Evolutionary conservation across 2,113 vertebrate species (phyloP).

Genomic region (Cyanocitta stelleri): DNA sequence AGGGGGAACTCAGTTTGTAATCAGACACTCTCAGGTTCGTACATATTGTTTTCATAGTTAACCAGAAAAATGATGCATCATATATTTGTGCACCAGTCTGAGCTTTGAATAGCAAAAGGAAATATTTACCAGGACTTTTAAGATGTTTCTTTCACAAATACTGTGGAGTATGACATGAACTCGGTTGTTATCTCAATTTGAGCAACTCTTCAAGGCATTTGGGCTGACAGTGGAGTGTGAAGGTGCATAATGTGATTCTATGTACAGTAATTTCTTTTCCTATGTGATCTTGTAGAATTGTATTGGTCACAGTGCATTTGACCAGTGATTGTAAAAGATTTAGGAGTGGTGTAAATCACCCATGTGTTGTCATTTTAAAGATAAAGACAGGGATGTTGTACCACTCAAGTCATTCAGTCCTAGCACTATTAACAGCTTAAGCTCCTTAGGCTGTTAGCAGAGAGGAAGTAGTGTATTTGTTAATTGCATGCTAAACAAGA

Average conservation of each 20-base stretch:
- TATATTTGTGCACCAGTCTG: background rate
- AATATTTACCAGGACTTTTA: background rate
- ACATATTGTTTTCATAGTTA: background rate
- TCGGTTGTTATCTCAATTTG: background rate
- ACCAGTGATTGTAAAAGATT: slow-evolving; percentile 60
- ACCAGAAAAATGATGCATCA: background rate
- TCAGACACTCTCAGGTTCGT: background rate
- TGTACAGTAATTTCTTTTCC: slow-evolving; percentile 32
- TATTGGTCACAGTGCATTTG: slow-evolving; percentile 36
- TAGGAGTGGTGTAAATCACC: slow-evolving; percentile 57
- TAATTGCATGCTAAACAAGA: slow-evolving; percentile 69
- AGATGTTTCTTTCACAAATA: background rate
- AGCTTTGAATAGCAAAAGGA: background rate
- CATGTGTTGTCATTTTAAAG: slow-evolving; percentile 56
- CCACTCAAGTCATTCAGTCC: slow-evolving; percentile 38
- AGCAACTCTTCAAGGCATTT: background rate
- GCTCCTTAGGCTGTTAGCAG: slow-evolving; percentile 34
- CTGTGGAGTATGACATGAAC: background rate
- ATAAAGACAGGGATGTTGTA: slow-evolving; percentile 60
- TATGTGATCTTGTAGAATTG: slow-evolving; percentile 21
- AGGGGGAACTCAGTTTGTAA: background rate
- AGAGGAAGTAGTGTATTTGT: slow-evolving; percentile 72
- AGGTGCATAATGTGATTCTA: background rate
- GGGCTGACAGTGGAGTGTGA: slow-evolving; percentile 24
- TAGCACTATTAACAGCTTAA: slow-evolving; percentile 34